phyloP scores from a whole-genome alignment of 2,113 vertebrate species.

The Odontophorus gujanensis region DNA sequence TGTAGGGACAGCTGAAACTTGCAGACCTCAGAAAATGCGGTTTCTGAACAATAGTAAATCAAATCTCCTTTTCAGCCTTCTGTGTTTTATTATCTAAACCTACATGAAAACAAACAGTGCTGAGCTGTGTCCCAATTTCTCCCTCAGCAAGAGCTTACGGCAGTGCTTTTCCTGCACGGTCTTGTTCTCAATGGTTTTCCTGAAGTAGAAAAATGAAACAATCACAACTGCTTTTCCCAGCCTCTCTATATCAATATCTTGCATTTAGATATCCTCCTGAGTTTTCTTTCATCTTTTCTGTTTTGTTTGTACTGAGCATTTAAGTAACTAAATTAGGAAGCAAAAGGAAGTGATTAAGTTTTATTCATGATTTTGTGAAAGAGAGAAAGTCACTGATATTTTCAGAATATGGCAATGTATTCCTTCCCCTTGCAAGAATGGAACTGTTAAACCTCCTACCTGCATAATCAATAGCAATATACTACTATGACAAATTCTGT shows the following conservation, averaged over 20 bases:
- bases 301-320: conserved; percentile 15
- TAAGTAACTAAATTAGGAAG: conserved; percentile 26
- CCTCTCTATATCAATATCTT: conserved; percentile 21
- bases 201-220: not conserved
- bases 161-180: not conserved
- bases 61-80: conserved; percentile 14
- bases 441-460: not conserved
- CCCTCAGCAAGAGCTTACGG: conserved; percentile 58
- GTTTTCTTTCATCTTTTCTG: conserved; percentile 13
- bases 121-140: conserved; percentile 50
- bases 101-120: conserved; percentile 61
- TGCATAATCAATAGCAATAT: not conserved
- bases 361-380: not conserved
- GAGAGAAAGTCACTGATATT: not conserved
- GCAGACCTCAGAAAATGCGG: conserved; percentile 16
- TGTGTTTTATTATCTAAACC: conserved; percentile 47
- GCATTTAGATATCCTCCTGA: not conserved
- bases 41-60: conserved; percentile 16
- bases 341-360: conserved; percentile 21
- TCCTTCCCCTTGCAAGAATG: not conserved
- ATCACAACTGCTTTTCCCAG: not conserved
- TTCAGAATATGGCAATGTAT: not conserved
- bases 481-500: not conserved
- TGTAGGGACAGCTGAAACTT: not conserved
- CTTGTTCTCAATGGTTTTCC: conserved; percentile 12